These are phyloP conservation scores for Pedionomus torquatus DNA, from an alignment of 2,113 vertebrate species.

Conservation along the genomic window DNA sequence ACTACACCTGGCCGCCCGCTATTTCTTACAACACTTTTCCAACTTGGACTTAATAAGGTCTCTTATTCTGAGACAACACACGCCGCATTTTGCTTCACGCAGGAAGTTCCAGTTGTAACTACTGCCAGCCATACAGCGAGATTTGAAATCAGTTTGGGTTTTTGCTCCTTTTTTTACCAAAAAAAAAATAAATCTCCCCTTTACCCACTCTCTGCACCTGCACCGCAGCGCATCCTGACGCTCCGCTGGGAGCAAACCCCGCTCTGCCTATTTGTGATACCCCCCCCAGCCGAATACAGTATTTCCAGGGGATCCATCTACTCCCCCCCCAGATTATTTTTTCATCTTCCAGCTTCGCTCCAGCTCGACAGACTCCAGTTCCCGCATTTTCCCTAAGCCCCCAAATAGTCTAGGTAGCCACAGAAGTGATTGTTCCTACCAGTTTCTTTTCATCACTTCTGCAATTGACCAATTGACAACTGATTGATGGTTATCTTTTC, in stretches of 20 bases:
- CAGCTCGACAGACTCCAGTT: slow-evolving; percentile 81
- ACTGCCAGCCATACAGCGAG: not conserved
- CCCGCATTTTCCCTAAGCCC: slow-evolving; percentile 86
- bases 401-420: slow-evolving; percentile 90
- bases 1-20: not conserved
- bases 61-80: not conserved
- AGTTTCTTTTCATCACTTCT: slow-evolving; percentile 93
- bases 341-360: slow-evolving; percentile 67
- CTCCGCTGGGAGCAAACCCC: not conserved
- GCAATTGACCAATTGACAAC: slow-evolving; percentile 99
- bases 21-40: not conserved
- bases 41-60: not conserved
- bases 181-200: not conserved
- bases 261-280: too few relatives aligned
- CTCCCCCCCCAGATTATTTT: not conserved
- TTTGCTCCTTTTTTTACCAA: not conserved
- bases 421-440: slow-evolving; percentile 89
- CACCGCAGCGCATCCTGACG: not conserved
- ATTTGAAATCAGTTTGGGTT: not conserved
- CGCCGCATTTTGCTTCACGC: not conserved
- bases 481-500: slow-evolving; percentile 99
- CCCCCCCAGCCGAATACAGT: too few relatives aligned
- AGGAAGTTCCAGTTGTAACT: not conserved
- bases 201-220: not conserved
- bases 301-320: not conserved